Evolutionary conservation across 2,797 vertebrate genomes (phyloP), one percentile per base, ranked within the genome.

Genomic region (Emys orbicularis): DNA sequence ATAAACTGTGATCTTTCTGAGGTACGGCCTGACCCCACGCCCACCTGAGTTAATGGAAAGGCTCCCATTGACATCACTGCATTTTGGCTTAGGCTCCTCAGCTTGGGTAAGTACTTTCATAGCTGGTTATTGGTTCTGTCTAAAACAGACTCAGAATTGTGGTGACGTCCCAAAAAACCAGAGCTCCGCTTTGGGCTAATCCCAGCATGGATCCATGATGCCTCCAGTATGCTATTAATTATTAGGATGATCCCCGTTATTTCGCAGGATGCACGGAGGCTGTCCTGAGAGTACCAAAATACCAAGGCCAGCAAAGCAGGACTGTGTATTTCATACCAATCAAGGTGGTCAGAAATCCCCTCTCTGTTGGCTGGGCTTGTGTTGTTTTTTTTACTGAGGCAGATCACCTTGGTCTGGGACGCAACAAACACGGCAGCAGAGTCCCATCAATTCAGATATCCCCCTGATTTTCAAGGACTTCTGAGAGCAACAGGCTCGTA

Each of bases 401-500:
- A 83, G 84, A 80, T 90, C 89, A 85, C 89, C 83, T 97, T 96
- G 83, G 90, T 97, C 86, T 88, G 72, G 79, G 86, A 76, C 94
- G 89, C 92, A 96, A 93, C 2, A 9, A 57, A 50, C 0, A 1
- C 59, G 34, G 80, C 81, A 65, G 61, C 54, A 1, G 0, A 88
- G 90, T 25, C 13, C 92, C 87, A 96, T 96, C 91, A 91, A 95
- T 97, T 96, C 94, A 97, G 93, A 95, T 92, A 89, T 49, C 95
- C 87, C 86, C 89, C 88, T 94, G 89, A 81, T 93, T 95, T 85
- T 96, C 97, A 97, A 97, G 97, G 97, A 96, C 97, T 97, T 94
- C 47, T 79, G 87, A 96, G 90, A 98, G 96, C 90, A 97, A 95
- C 89, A 87, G 87, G 80, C 94, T 83, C 53, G 95, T 88, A 92